Base-by-base conservation (phyloP, 2,113 vertebrate genomes). In the Cynoglossus semilaevis region DNA sequence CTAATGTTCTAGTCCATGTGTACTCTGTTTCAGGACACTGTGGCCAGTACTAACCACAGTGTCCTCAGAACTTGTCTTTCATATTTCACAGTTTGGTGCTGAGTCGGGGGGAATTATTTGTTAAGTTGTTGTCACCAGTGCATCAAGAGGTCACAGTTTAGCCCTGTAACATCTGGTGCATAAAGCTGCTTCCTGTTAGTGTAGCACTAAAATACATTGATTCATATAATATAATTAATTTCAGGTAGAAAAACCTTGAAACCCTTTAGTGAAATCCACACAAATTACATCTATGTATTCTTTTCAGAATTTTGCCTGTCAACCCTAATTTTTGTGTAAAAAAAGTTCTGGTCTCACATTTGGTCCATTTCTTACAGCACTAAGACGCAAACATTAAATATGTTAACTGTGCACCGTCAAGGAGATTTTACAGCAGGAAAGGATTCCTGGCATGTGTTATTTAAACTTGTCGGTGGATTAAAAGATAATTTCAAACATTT, bases 171-270 rank as follows among this genome's bases (percentile, higher is more conserved):
- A 70, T 71, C 71, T 80, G 67, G 51, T 40, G 7, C 29, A 51
- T 29, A 46, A 71, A 74, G 68, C 55, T 58, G 70, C 64, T 85
- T 82, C 75, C 73, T 74, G 77, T 81, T 74, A 77, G 65, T 52
- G 58, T 34, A 44, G 18, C 18, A 38, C 37, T 51, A 56, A 67
- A 63, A 13, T 41, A 13, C 14, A 11, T 14, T 41, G 11, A 11
- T 29, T 29, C 22, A 29, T 29, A 29, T 29, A 29, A 4, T 29
- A 29, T 29, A 29, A 29, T 29, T 4, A 4, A 4, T 29, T 29
- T 29, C 22, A 29, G 22, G 22, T 29, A 29, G 22, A 29, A 29
- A 6, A 29, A 4, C 22, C 22, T 29, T 29, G 2, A 29, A 29
- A 29, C 22, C 22, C 2, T 4, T 29, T 29, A 29, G 22, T 29